Conservation (phyloP, 2,113 vertebrate species). For the Gallinago media region DNA sequence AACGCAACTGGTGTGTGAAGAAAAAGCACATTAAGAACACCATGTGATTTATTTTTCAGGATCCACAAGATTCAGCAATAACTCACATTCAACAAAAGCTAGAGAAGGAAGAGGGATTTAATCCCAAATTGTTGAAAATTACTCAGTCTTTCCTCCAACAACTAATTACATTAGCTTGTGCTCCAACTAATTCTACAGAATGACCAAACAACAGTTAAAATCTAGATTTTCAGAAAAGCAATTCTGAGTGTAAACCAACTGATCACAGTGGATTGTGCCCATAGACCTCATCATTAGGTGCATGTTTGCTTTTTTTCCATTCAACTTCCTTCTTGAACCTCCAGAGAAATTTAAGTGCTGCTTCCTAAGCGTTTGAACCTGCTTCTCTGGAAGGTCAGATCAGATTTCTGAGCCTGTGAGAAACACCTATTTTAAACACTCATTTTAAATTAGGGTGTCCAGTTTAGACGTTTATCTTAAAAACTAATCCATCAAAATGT, state of each 20-base stretch:
- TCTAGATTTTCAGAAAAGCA: not conserved
- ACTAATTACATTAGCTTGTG: too few species aligned
- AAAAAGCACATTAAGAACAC: not conserved
- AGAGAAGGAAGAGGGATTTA: not conserved
- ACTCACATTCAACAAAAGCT: not conserved
- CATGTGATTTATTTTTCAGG: fast-evolving
- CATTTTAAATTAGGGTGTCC: not conserved
- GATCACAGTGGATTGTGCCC: not conserved
- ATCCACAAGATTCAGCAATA: not conserved
- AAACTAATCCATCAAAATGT: not conserved
- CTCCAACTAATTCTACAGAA: not conserved
- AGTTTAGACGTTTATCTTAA: not conserved
- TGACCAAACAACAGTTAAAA: not conserved
- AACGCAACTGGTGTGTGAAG: not conserved
- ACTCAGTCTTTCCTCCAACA: not conserved
- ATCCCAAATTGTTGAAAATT: not conserved
- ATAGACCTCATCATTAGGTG: not conserved
- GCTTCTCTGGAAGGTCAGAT: not conserved
- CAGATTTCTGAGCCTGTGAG: not conserved
- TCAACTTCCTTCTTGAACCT: not conserved
- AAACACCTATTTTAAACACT: not conserved
- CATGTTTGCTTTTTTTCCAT: not conserved
- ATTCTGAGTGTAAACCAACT: not conserved
- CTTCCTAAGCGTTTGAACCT: not conserved
- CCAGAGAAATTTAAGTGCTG: not conserved